phyloP scores from a whole-genome alignment of 2,113 vertebrate genomes.

The Cisticola juncidis region DNA sequence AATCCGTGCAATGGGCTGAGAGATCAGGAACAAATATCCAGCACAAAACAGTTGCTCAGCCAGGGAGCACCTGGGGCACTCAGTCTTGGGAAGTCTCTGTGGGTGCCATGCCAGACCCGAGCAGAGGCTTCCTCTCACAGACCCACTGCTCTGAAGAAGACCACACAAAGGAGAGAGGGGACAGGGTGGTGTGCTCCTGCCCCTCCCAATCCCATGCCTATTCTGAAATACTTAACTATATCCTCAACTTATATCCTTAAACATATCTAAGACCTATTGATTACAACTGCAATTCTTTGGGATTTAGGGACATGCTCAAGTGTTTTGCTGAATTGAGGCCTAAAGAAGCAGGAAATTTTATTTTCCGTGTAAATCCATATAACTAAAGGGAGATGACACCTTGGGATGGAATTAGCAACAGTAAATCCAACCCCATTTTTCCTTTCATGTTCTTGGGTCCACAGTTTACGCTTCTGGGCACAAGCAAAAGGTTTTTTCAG shows the following conservation, averaged over 20 bases:
- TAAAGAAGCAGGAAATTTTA: background rate
- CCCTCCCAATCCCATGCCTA: background rate
- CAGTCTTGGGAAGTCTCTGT: background rate
- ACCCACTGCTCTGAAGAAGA: background rate
- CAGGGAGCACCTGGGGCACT: no score
- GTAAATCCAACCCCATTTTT: background rate
- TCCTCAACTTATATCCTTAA: background rate
- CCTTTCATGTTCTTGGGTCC: background rate
- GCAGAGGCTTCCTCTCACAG: background rate
- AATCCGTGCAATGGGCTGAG: fast-evolving
- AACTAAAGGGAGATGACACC: background rate
- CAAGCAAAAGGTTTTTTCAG: background rate
- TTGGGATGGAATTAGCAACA: background rate
- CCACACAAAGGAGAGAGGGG: background rate
- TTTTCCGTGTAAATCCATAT: background rate
- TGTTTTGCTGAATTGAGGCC: background rate
- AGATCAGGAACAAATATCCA: background rate
- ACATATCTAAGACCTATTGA: background rate
- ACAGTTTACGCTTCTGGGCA: background rate
- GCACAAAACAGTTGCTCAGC: background rate
- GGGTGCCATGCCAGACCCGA: background rate
- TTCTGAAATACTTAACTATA: background rate
- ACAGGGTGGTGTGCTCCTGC: background rate
- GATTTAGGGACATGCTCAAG: background rate
- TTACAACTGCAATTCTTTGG: background rate